These are phyloP conservation scores for Holothuria scabra DNA, from an alignment of 53 echinoderm and acorn worm species.

Conservation along the genomic window DNA sequence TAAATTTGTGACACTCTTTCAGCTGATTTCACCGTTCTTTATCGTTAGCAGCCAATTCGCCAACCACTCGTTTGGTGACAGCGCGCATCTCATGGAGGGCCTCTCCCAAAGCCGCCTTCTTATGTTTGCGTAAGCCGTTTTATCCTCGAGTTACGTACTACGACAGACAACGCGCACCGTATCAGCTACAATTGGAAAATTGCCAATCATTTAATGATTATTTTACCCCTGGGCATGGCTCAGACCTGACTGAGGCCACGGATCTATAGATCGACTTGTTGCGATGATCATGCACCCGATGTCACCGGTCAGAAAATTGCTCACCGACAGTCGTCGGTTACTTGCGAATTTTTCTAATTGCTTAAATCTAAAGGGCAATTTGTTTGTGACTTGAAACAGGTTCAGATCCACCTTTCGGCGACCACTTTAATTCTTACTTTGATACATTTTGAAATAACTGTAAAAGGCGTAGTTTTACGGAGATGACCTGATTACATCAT, in stretches of 20 bases:
- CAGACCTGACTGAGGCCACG: constrained; percentile 16
- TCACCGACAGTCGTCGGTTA: too few species aligned
- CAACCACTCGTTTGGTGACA: constrained; percentile 3
- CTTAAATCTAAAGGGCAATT: constrained; percentile 12
- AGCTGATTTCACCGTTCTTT: constrained; percentile 37
- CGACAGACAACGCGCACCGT: too few species aligned
- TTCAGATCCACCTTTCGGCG: constrained; percentile 15
- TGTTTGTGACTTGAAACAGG: constrained; percentile 27
- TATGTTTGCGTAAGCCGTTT: too few species aligned
- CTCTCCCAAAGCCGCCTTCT: constrained; percentile 13
- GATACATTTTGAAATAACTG: constrained; percentile 33
- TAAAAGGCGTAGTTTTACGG: constrained; percentile 27
- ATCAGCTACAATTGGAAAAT: constrained; percentile 18
- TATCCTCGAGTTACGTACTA: too few species aligned
- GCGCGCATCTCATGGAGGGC: constrained; percentile 11
- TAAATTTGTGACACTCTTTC: constrained; percentile 22
- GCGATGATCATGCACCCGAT: too few species aligned
- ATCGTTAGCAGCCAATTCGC: background rate
- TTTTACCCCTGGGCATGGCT: constrained; percentile 33
- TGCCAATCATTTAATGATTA: constrained; percentile 39
- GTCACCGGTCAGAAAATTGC: too few species aligned
- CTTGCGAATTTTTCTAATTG: constrained; percentile 23
- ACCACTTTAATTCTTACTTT: constrained; percentile 28
- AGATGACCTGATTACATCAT: constrained; percentile 31
- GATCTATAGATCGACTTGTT: too few species aligned